Percentiles rank a stretch among this genome's conserved stretches.
Conservation (phyloP, 1,140 invertebrate genomes). For the Palaemon carinicauda region DNA sequence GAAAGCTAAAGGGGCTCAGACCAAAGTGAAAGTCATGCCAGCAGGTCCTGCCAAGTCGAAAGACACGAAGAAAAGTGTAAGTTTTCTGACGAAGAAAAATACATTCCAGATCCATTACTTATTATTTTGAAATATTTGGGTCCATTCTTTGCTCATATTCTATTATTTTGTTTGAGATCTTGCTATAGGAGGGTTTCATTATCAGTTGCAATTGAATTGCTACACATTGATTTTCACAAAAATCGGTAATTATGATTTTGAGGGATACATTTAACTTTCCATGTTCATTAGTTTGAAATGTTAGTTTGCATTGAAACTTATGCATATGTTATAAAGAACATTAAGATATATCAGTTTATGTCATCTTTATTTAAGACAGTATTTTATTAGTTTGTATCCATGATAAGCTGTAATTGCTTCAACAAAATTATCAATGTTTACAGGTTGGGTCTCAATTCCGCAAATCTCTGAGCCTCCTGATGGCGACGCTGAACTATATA, state of each 20-base stretch:
- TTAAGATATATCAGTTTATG: no score
- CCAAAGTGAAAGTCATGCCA: slow-evolving; percentile 48
- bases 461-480: slow-evolving; percentile 89
- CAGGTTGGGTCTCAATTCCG: slow-evolving; percentile 89
- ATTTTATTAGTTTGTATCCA: no score
- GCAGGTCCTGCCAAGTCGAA: slow-evolving; percentile 8
- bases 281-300: no score
- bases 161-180: not conserved
- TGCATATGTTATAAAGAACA: no score
- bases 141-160: not conserved
- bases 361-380: no score
- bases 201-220: no score
- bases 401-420: no score
- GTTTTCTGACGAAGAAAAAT: not conserved
- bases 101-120: not conserved
- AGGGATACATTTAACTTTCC: no score
- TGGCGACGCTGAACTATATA: slow-evolving; percentile 91
- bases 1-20: slow-evolving; percentile 3
- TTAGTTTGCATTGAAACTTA: no score
- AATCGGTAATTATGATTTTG: no score
- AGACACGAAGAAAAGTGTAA: slow-evolving; percentile 47
- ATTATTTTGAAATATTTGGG: not conserved
- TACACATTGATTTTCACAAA: no score
- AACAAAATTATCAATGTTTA: not conserved
- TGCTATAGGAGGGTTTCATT: no score